Base-by-base conservation (phyloP, 2,888 invertebrate species). In the Eucriotettix oculatus region DNA sequence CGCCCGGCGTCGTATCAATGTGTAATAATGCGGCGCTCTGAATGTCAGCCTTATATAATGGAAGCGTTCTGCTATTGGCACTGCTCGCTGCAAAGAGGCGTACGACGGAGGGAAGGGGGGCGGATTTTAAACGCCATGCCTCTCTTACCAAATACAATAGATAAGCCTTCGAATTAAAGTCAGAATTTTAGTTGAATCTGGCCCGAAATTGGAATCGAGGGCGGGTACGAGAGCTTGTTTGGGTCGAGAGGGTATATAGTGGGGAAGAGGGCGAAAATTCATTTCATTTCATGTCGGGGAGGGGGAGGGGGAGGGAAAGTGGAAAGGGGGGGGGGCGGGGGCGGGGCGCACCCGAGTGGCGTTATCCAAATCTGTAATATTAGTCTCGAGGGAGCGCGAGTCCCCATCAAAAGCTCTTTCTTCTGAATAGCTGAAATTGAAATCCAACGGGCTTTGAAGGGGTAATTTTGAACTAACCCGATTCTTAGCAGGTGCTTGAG, bases 151-250 rank as follows among this genome's bases (percentile, higher is more conserved):
- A 72, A 72, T 71, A 72, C 68, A 69, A 68, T 67, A 68, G 69
- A 69, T 71, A 71, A 71, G 71, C 71, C 69, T 68, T 66, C 71
- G 70, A 72, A 72, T 72, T 72, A 71, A 71, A 71, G 63, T 60
- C 63, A 58, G 61, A 63, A 63, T 63, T 63, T 63, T 58, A 61
- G 63, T 61, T 61, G 63, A 63, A 61, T 63, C 63, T 61, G 58
- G 55, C 58, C 58, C 60, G 60, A 62, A 64, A 63, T 60, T 60
- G 62, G 62, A 62, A 63, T 60, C 54, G 61, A 59, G 58, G 52
- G 54, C 52, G 48, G 52, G 42, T n/a, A 44, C 58, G 42, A 54
- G 59, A 57, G 57, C 53, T 57, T 43, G 60, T 53, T 56, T 53
- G 52, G 60, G 56, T 55, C 42, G 54, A 57, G 42, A 41, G 53